Conservation (phyloP, 2,113 vertebrate genomes). For the Dolichotis patagonum region DNA sequence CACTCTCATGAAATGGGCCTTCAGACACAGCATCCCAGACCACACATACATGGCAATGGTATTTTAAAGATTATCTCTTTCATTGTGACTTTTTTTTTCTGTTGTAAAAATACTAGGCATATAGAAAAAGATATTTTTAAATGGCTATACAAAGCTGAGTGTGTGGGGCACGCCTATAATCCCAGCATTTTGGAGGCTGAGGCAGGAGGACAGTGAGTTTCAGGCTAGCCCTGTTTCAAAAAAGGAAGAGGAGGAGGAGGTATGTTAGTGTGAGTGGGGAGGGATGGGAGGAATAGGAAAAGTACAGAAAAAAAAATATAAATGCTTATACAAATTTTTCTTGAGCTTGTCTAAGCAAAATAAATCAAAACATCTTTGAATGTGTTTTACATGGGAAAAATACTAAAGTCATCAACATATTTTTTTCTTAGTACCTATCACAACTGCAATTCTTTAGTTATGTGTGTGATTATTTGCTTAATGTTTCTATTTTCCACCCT, state of each 20-base stretch:
- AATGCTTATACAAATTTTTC: not conserved
- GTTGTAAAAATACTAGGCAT: not conserved
- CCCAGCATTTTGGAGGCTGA: not conserved
- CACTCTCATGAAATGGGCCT: no score
- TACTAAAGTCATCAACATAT: not conserved
- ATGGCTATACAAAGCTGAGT: not conserved
- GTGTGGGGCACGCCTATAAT: not conserved
- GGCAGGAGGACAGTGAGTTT: not conserved
- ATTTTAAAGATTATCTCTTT: constrained; percentile 18
- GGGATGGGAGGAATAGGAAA: not conserved
- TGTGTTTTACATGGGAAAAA: not conserved
- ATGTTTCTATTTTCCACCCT: fast-evolving
- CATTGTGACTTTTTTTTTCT: not conserved
- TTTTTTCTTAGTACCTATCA: not conserved
- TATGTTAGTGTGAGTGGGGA: not conserved
- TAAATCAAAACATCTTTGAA: not conserved
- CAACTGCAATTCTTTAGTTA: not conserved
- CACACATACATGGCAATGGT: not conserved
- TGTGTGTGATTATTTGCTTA: not conserved
- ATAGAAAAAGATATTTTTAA: not conserved
- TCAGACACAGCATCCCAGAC: not conserved
- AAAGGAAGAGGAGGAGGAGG: not conserved
- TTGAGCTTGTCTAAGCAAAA: not conserved
- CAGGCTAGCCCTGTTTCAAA: not conserved
- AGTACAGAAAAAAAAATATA: not conserved